phyloP scores from a whole-genome alignment of 2,888 invertebrate genomes.

The Oscheius sp. region DNA sequence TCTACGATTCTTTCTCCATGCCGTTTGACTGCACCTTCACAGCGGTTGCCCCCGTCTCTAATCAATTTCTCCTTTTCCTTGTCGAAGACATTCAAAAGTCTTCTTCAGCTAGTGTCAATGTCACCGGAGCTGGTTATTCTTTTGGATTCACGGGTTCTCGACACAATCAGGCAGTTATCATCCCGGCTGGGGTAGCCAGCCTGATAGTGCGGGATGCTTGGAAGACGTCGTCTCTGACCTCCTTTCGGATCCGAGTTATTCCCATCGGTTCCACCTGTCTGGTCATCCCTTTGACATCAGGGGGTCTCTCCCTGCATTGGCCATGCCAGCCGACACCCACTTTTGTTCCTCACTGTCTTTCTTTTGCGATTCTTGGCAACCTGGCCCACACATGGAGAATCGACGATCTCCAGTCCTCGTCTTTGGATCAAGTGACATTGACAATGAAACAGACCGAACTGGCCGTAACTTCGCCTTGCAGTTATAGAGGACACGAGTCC shows the following conservation, averaged over 20 bases:
- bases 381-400: conserved; percentile 15
- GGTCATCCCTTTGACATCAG: conserved; percentile 9
- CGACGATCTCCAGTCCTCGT: neutral
- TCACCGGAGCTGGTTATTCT: conserved; percentile 11
- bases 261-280: conserved; percentile 28
- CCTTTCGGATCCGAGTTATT: conserved; percentile 20
- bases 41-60: neutral
- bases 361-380: neutral
- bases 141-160: conserved; percentile 20
- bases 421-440: neutral
- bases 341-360: conserved; percentile 14
- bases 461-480: neutral
- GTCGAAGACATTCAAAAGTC: conserved; percentile 5
- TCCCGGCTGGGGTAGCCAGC: conserved; percentile 19
- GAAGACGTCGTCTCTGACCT: neutral
- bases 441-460: neutral
- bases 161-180: conserved; percentile 27
- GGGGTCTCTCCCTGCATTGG: conserved; percentile 30
- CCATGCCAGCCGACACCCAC: neutral
- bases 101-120: conserved; percentile 4
- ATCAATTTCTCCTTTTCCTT: conserved; percentile 24
- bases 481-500: conserved; percentile 5
- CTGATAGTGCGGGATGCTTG: conserved; percentile 16
- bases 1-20: conserved; percentile 8
- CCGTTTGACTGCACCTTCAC: conserved; percentile 32